Evolutionary conservation across 2,113 vertebrate species (phyloP).

Genomic region (Chloropsis cyanopogon): DNA sequence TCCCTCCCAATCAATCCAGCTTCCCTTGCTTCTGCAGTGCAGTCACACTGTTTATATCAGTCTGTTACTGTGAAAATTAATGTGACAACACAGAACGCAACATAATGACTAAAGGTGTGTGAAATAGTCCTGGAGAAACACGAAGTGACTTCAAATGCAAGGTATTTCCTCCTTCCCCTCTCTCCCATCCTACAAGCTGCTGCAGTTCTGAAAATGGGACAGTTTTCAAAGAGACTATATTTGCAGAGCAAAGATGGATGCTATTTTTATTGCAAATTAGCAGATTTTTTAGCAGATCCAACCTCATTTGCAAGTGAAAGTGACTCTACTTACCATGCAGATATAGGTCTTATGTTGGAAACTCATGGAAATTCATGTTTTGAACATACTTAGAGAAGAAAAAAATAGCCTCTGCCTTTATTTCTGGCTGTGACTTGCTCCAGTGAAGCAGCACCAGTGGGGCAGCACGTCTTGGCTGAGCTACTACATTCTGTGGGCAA

Average conservation of each 20-base stretch:
- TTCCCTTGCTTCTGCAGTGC: slow-evolving; percentile 15
- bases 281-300: slow-evolving; percentile 65
- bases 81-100: slow-evolving; percentile 29
- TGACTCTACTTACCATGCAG: slow-evolving; percentile 66
- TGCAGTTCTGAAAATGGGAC: slow-evolving; percentile 64
- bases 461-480: neutral
- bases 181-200: slow-evolving; percentile 54
- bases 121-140: slow-evolving; percentile 29
- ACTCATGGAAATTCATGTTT: slow-evolving; percentile 68
- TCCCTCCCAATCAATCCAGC: slow-evolving; percentile 41
- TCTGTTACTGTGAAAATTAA: slow-evolving; percentile 56
- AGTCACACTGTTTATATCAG: slow-evolving; percentile 23
- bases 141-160: slow-evolving; percentile 33
- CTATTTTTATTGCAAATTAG: slow-evolving; percentile 69
- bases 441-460: slow-evolving; percentile 32
- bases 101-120: slow-evolving; percentile 57
- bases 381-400: slow-evolving; percentile 57
- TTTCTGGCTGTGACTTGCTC: slow-evolving; percentile 48
- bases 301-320: slow-evolving; percentile 68
- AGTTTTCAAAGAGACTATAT: slow-evolving; percentile 66
- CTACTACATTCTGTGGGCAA: neutral
- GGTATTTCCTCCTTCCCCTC: slow-evolving; percentile 56
- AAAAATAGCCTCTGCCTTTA: slow-evolving; percentile 63
- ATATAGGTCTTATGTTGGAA: slow-evolving; percentile 67
- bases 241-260: slow-evolving; percentile 63